Evolutionary conservation across 1,140 invertebrate genomes (phyloP), one percentile per base, ranked within the genome.

Genomic region (Alviniconcha marisindica): DNA sequence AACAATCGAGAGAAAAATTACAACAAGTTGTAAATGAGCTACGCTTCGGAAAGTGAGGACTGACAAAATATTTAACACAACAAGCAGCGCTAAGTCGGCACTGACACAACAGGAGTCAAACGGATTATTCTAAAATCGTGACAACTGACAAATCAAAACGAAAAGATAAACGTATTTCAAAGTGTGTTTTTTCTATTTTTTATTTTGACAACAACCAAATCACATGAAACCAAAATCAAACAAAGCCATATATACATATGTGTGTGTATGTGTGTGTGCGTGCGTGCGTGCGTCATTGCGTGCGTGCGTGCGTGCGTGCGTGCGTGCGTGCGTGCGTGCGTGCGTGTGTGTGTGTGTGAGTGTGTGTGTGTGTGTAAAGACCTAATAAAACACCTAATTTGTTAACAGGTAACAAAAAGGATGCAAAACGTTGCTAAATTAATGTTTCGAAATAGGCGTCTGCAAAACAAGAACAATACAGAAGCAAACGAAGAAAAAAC

Each of bases 221-320:
- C 42, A 77, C n/a, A 21, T 21, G 42, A 44, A 42, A 51, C 42
- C 21, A 4, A 51, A 77, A 42, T 15, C 48, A 28, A 31, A 48
- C 15, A 77, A 21, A 48, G 24, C 28, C 33, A 33, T 21, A 74
- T 38, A 10, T 74, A 28, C 14, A 51, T 44, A 31, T 77, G 74
- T 31, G 18, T 77, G 74, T 48, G 74, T 77, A 40, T 48, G 5
- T 77, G 74, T 31, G 18, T 48, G 42, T 31, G 18, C 21, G 40
- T 44, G 74, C 24, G 36, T 77, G 18, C 44, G 74, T 77, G 40
- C 44, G 74, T 77, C 12, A n/a, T 2, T 77, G 40, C 42, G 42
- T 38, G 40, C 42, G 74, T 10, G 40, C 42, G 33, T 10, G 48
- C 48, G 21, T 42, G 28, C 42, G 42, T 42, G 74, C 44, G 40